phyloP scores from a whole-genome alignment of 1,140 invertebrate genomes.

The Trachelipus rathkii region DNA sequence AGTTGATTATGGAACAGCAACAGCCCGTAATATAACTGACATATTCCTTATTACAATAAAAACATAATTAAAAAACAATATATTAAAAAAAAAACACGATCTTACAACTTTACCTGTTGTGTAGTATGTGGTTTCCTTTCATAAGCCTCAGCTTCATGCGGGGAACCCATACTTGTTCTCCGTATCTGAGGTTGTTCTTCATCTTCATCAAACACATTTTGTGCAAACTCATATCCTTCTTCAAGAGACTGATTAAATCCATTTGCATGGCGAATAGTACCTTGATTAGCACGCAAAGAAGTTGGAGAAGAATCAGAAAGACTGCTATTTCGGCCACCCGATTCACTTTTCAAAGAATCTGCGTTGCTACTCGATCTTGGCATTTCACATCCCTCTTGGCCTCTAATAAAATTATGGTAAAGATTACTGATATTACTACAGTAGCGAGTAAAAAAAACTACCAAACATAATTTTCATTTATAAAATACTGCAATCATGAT shows the following conservation, averaged over 20 bases:
- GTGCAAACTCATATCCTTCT: neutral
- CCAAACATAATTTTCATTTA: no score
- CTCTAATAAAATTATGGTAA: neutral
- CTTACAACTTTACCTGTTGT: neutral
- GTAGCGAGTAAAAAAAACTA: no score
- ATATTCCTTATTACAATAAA: no score
- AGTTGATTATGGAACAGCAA: no score
- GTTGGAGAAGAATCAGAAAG: neutral
- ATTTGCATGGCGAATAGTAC: neutral
- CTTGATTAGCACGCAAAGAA: neutral
- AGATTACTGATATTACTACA: no score
- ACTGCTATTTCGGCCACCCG: neutral
- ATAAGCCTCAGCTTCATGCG: neutral
- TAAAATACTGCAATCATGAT: no score
- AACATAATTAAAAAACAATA: no score
- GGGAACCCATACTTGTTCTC: neutral
- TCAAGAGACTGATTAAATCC: neutral
- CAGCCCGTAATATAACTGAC: no score
- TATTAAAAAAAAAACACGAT: no score
- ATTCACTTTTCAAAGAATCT: slow-evolving; percentile 1
- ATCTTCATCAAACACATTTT: slow-evolving; percentile 1
- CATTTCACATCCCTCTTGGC: neutral
- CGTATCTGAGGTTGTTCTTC: neutral
- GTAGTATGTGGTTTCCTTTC: neutral
- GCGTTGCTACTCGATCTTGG: neutral